phyloP scores from a whole-genome alignment of 2,113 vertebrate genomes.

The Carlito syrichta region DNA sequence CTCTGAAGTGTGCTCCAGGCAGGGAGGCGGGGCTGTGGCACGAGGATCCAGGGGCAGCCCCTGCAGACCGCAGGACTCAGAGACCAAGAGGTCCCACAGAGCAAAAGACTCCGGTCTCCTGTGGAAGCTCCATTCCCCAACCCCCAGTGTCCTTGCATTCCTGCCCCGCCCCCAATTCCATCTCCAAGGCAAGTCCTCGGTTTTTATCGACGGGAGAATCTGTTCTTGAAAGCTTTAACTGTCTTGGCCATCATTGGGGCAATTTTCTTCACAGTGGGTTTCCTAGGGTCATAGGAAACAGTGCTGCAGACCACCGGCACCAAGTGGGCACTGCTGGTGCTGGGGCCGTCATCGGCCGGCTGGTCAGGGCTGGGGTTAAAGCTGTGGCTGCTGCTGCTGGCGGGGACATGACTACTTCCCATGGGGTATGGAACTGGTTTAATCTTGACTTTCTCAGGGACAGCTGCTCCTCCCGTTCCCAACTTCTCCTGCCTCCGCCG shows the following conservation, averaged over 20 bases:
- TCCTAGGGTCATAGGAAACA: conserved; percentile 85
- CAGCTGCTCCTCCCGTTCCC: conserved; percentile 87
- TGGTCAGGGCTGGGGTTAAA: conserved; percentile 74
- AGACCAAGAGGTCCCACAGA: conserved; percentile 62
- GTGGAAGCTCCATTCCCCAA: conserved; percentile 53
- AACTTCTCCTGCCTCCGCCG: conserved; percentile 95
- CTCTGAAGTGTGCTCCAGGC: conserved; percentile 71
- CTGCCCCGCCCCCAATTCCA: conserved; percentile 62
- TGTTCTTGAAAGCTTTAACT: conserved; percentile 99
- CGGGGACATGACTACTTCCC: conserved; percentile 66
- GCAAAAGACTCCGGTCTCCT: conserved; percentile 58
- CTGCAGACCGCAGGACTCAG: not conserved
- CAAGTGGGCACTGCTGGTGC: conserved; percentile 82
- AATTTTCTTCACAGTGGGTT: conserved; percentile 96
- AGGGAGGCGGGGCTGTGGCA: not conserved
- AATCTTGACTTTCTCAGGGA: conserved; percentile 84
- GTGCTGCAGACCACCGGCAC: conserved; percentile 76
- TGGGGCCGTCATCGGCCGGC: conserved; percentile 84
- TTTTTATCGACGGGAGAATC: conserved; percentile 97
- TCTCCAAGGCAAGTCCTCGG: conserved; percentile 58
- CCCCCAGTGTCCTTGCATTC: conserved; percentile 47
- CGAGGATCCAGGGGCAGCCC: not conserved
- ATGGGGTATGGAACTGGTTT: conserved; percentile 82
- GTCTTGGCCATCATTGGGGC: conserved; percentile 99
- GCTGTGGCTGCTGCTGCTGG: conserved; percentile 67